Conservation (phyloP, 2,888 invertebrate species). For the Stenotaenia linearis region DNA sequence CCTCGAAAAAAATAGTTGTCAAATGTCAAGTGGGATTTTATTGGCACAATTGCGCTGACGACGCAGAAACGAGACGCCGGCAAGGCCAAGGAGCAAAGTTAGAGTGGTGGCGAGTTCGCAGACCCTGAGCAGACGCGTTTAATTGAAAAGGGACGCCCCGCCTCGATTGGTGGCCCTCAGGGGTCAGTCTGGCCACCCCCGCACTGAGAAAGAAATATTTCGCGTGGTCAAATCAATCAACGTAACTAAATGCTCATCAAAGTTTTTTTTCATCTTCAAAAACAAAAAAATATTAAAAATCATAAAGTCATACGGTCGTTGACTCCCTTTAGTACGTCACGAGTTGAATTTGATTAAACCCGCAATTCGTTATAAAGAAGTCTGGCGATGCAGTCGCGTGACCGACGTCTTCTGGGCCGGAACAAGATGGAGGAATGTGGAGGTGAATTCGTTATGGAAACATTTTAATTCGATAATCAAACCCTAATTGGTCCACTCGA, state of each 20-base stretch:
- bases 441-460: constrained; percentile 7
- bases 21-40: not conserved
- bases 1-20: not conserved
- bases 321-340: not conserved
- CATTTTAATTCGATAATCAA: constrained; percentile 3
- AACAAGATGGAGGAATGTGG: not conserved
- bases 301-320: not conserved
- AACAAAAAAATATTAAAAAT: not conserved
- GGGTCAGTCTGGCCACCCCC: constrained; percentile 8
- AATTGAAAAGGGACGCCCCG: constrained; percentile 19
- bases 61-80: not conserved
- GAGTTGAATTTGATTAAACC: not conserved
- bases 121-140: constrained; percentile 9
- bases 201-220: not conserved
- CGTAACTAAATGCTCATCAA: not conserved
- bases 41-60: not conserved
- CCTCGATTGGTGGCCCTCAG: constrained; percentile 1
- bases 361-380: not conserved
- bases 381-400: not conserved
- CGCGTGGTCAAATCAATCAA: constrained; percentile 9
- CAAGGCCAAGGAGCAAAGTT: constrained; percentile 7
- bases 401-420: not conserved
- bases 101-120: constrained; percentile 1
- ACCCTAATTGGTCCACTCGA: not conserved
- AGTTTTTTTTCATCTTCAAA: not conserved